Evolutionary conservation across 2,797 vertebrate genomes (phyloP).

Genomic region (Meriones psammophilus): DNA sequence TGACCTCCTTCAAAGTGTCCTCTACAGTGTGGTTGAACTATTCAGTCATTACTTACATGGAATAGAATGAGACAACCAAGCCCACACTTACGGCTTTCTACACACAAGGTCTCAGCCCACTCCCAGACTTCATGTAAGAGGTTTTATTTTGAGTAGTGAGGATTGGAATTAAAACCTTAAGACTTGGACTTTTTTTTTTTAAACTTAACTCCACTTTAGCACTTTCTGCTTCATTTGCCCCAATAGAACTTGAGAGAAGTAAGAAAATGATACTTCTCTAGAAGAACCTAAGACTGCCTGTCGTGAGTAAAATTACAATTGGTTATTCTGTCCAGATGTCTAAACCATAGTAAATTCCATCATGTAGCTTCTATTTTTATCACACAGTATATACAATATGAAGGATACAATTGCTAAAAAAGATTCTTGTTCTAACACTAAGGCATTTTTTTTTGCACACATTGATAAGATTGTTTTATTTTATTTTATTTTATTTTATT

Average conservation of each 20-base stretch:
- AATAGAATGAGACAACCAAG: not conserved
- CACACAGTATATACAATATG: not conserved
- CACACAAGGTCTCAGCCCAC: not conserved
- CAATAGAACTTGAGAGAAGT: not conserved
- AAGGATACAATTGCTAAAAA: not conserved
- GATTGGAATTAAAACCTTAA: not conserved
- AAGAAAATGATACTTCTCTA: not conserved
- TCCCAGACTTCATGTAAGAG: not conserved
- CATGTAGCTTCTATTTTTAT: not conserved
- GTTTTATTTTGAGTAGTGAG: not conserved
- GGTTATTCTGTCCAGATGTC: not conserved
- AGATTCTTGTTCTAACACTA: not conserved
- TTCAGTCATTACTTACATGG: not conserved
- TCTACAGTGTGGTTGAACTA: not conserved
- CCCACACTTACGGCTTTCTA: not conserved
- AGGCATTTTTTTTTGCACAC: not conserved
- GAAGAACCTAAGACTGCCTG: not conserved
- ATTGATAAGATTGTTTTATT: no score
- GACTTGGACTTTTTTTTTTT: not conserved
- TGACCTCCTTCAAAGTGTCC: not conserved
- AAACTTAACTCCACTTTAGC: not conserved
- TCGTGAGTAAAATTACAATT: slow-evolving; percentile 2
- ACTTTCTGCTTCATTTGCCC: not conserved
- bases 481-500: no score
- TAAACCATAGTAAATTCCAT: not conserved